Conservation (phyloP, 2,888 invertebrate species). For the Erebia epiphron region DNA sequence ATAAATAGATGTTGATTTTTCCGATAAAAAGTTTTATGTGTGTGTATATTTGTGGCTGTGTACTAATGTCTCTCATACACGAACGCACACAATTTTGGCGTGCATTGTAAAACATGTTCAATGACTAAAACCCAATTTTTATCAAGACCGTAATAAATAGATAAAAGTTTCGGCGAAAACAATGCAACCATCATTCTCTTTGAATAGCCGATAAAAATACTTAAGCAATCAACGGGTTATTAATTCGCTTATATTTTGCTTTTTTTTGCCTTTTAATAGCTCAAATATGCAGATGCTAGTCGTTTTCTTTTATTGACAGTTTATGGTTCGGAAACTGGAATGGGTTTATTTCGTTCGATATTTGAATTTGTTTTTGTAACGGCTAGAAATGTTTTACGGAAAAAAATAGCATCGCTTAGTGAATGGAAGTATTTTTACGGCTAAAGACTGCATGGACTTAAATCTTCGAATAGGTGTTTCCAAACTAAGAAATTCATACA, state of each 20-base stretch:
- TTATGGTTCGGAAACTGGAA: constrained; percentile 78
- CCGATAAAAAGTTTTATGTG: no score
- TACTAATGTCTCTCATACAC: no score
- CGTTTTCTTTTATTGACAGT: constrained; percentile 76
- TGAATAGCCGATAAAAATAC: constrained; percentile 47
- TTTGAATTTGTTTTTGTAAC: constrained; percentile 52
- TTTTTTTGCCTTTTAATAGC: constrained; percentile 60
- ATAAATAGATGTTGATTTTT: no score
- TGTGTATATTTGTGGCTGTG: no score
- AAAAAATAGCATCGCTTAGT: background rate
- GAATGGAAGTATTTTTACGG: no score
- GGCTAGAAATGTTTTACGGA: constrained; percentile 25
- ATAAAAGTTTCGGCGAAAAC: constrained; percentile 7
- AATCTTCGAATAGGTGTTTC: no score
- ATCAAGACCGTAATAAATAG: background rate
- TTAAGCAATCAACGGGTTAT: constrained; percentile 65
- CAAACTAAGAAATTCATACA: no score
- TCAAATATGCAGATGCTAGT: constrained; percentile 70
- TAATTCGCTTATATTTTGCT: constrained; percentile 56
- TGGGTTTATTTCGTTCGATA: constrained; percentile 60
- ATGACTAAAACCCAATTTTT: background rate
- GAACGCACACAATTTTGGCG: background rate
- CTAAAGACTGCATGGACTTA: no score
- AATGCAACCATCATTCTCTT: constrained; percentile 18
- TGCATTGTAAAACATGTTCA: background rate